These are phyloP conservation scores for Notothenia coriiceps DNA, from an alignment of 2,113 vertebrate genomes.

Conservation along the genomic window DNA sequence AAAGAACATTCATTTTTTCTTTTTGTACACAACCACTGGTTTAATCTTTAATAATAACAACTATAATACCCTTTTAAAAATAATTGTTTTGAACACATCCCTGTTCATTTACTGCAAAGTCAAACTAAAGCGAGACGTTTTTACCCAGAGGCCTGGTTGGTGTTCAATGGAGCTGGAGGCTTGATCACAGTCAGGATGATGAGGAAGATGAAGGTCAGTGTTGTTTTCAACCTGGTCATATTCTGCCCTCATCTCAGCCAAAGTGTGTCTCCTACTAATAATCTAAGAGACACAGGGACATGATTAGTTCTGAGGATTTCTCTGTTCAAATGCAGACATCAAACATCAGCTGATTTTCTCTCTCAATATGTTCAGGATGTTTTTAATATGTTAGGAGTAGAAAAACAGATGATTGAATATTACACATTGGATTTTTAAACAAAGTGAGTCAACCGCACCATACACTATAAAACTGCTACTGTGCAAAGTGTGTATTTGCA, in stretches of 20 bases:
- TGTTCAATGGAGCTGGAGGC: conserved; percentile 58
- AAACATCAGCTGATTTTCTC: neutral
- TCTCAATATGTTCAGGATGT: neutral
- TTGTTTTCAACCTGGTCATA: conserved; percentile 76
- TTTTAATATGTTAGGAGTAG: neutral
- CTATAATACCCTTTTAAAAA: neutral
- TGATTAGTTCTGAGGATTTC: conserved; percentile 14
- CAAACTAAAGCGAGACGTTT: neutral
- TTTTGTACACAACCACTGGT: neutral
- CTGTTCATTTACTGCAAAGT: neutral
- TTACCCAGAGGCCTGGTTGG: conserved; percentile 77
- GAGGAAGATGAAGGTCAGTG: conserved; percentile 51
- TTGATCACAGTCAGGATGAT: conserved; percentile 45
- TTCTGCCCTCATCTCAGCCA: conserved; percentile 80
- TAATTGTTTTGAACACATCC: no score
- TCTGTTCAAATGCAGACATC: neutral
- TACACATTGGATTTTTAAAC: neutral
- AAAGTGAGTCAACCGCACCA: neutral
- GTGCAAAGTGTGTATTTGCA: no score
- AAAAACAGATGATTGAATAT: neutral
- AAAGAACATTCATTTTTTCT: no score
- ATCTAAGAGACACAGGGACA: conserved; percentile 81
- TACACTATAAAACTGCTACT: neutral
- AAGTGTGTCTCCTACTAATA: conserved; percentile 87
- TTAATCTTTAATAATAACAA: neutral